phyloP scores from a whole-genome alignment of 2,113 vertebrate genomes.

The Perca flavescens region DNA sequence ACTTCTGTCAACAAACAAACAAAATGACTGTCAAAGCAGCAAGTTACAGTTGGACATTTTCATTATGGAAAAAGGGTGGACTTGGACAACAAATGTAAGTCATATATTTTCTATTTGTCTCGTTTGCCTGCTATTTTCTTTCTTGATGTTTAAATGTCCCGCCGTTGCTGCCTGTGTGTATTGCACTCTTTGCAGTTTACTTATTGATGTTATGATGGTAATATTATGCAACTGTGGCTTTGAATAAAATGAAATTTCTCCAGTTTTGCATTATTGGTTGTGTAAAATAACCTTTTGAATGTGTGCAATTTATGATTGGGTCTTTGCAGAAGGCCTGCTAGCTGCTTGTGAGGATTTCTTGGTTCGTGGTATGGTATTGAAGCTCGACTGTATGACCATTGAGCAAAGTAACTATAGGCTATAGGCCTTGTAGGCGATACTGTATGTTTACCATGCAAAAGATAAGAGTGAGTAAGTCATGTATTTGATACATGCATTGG shows the following conservation, averaged over 20 bases:
- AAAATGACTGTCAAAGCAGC: background rate
- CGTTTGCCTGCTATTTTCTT: background rate
- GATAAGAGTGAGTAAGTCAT: background rate
- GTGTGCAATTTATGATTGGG: too few relatives aligned
- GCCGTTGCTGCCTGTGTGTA: background rate
- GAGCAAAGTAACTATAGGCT: background rate
- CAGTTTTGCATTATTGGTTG: too few relatives aligned
- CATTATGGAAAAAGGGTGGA: background rate
- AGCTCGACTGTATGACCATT: background rate
- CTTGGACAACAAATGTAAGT: background rate
- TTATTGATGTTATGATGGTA: background rate
- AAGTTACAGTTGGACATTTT: background rate
- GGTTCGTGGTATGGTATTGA: background rate
- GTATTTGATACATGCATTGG: background rate
- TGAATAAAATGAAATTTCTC: too few relatives aligned
- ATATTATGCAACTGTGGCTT: background rate
- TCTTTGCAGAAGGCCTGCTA: too few relatives aligned
- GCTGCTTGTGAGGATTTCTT: background rate
- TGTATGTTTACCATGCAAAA: too few relatives aligned
- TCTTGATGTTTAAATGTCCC: background rate
- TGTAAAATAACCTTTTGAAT: too few relatives aligned
- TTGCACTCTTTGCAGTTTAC: background rate
- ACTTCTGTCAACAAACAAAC: slow-evolving; percentile 1
- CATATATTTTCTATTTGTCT: background rate
- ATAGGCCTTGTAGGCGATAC: too few relatives aligned